Conservation (phyloP, 2,797 vertebrate species). For the Coccyzus lansbergi region DNA sequence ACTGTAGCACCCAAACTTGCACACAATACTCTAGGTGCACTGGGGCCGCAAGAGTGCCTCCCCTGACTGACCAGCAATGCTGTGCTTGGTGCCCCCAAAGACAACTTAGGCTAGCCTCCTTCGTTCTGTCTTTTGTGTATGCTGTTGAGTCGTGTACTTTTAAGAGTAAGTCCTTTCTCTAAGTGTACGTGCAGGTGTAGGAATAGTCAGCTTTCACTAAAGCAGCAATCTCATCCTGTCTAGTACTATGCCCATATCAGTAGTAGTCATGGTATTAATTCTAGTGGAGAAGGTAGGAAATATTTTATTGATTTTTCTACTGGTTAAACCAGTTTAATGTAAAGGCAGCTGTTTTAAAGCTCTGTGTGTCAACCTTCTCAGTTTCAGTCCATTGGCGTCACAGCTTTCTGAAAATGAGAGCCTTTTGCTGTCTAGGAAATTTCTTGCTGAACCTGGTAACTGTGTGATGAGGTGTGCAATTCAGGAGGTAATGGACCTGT, state of each 20-base stretch:
- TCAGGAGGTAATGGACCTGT: constrained; percentile 14
- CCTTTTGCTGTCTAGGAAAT: not conserved
- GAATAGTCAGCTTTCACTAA: not conserved
- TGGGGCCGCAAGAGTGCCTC: too few relatives aligned
- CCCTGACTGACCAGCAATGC: too few relatives aligned
- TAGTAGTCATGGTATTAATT: not conserved
- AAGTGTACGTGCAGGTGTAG: not conserved
- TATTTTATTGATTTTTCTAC: not conserved
- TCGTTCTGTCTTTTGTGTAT: not conserved
- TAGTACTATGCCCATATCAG: not conserved
- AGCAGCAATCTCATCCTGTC: not conserved
- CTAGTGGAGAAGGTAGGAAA: not conserved
- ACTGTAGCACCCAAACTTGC: too few relatives aligned
- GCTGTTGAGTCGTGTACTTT: not conserved
- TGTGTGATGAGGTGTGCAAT: constrained; percentile 11
- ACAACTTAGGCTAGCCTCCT: not conserved
- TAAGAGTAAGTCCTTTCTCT: not conserved
- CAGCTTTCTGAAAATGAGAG: not conserved
- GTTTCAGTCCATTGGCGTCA: not conserved
- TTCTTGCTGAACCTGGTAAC: not conserved
- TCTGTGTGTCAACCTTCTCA: rapidly evolving
- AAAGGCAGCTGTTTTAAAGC: not conserved
- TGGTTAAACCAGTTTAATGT: not conserved
- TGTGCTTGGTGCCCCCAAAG: too few relatives aligned
- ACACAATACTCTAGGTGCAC: too few relatives aligned